Conservation (phyloP, 2,888 invertebrate genomes). For the Crossocerus cetratus region DNA sequence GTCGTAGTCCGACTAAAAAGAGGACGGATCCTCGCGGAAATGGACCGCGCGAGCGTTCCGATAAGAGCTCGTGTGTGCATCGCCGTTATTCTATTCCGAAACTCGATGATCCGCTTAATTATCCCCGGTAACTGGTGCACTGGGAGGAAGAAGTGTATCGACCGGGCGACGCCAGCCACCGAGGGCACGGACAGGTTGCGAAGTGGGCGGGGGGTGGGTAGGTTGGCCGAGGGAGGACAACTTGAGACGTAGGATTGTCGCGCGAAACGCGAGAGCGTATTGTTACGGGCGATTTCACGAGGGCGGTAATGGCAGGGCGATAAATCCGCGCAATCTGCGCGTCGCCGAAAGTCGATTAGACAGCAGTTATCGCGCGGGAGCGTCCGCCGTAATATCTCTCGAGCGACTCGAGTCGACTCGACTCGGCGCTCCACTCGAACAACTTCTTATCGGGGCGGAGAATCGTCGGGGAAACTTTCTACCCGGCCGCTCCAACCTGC, state of each 20-base stretch:
- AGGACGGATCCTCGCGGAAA: too few relatives aligned
- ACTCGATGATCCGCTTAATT: slow-evolving; percentile 41
- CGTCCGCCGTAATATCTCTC: background rate
- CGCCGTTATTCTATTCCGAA: slow-evolving; percentile 17
- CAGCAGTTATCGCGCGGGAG: slow-evolving; percentile 2
- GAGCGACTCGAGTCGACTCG: background rate
- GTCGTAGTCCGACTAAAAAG: too few relatives aligned
- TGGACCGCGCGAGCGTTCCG: too few relatives aligned
- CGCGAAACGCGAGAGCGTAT: too few relatives aligned
- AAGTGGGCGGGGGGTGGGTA: too few relatives aligned
- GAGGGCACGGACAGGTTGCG: background rate
- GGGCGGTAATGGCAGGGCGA: slow-evolving; percentile 1
- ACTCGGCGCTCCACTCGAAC: background rate
- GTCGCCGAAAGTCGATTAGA: slow-evolving; percentile 3
- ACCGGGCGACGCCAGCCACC: slow-evolving; percentile 18
- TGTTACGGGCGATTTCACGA: slow-evolving; percentile 1
- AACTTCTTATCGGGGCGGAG: background rate
- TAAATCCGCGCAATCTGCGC: slow-evolving; percentile 1
- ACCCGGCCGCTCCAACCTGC: background rate
- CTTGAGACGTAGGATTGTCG: too few relatives aligned
- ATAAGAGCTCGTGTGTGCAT: too few relatives aligned
- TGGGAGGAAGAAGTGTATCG: slow-evolving; percentile 37
- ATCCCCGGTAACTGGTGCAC: slow-evolving; percentile 43
- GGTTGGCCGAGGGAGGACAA: too few relatives aligned
- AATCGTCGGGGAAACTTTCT: background rate